Evolutionary conservation across 2,888 invertebrate genomes (phyloP).

Genomic region (Eretmocerus hayati): DNA sequence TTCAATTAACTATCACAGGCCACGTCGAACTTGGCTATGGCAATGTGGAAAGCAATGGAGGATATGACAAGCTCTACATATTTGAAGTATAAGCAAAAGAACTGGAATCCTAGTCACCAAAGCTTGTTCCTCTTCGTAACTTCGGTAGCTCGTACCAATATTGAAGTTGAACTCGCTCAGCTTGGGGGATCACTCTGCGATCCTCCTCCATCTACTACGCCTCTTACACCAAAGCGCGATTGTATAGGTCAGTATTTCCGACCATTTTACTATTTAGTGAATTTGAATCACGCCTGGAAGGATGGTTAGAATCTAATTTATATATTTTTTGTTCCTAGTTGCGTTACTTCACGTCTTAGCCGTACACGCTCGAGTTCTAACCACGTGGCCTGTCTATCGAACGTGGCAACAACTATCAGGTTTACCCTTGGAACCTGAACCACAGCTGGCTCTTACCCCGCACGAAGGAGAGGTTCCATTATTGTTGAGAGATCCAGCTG

Average conservation of each 20-base stretch:
- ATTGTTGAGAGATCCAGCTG: slow-evolving; percentile 77
- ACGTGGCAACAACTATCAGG: slow-evolving; percentile 55
- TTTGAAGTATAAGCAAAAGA: slow-evolving; percentile 69
- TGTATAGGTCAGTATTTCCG: slow-evolving; percentile 58
- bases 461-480: slow-evolving; percentile 67
- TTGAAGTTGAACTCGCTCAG: slow-evolving; percentile 87
- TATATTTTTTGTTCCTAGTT: slow-evolving; percentile 52
- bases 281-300: no score
- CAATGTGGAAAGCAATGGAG: slow-evolving; percentile 89
- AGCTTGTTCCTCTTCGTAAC: slow-evolving; percentile 82
- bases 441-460: slow-evolving; percentile 42
- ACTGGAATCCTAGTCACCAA: slow-evolving; percentile 59
- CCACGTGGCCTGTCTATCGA: slow-evolving; percentile 56
- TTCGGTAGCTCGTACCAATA: slow-evolving; percentile 82
- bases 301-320: background rate
- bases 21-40: slow-evolving; percentile 70
- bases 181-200: slow-evolving; percentile 71
- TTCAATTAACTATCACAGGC: slow-evolving; percentile 51
- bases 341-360: slow-evolving; percentile 83
- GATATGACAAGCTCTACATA: slow-evolving; percentile 86
- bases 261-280: background rate
- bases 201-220: slow-evolving; percentile 47
- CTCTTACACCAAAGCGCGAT: slow-evolving; percentile 68
- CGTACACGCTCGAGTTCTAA: slow-evolving; percentile 72
- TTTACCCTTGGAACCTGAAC: slow-evolving; percentile 29